Base-by-base conservation (phyloP, 2,797 vertebrate genomes). In the Psittacula derbiana region DNA sequence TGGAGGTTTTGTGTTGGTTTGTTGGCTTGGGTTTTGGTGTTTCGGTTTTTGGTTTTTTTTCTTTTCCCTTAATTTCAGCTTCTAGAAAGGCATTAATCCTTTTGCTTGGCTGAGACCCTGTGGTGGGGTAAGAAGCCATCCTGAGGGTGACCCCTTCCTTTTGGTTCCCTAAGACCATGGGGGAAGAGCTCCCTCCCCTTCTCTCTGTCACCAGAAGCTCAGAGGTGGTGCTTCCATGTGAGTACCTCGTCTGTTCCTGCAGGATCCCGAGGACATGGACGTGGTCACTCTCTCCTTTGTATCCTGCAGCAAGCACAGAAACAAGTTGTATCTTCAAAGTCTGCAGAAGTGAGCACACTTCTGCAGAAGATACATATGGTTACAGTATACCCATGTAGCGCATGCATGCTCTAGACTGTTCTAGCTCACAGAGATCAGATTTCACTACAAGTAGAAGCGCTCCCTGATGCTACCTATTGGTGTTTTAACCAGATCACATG, bases 1-100 rank as follows among this genome's bases (percentile, higher is more conserved):
- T 33, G 50, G 2, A 4, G 6, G 8, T 4, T 66, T 67, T 36
- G 5, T 3, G 4, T 23, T 60, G 18, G 5, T 1, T 33, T 46
- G 13, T 15, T 57, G 55, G 55, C n/a, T 33, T 33, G n/a, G 53
- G 21, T 2, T 31, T 2, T 10, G 21, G 30, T 20, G 52, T 11
- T 31, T 53, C 31, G 30, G 30, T 5, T 53, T 52, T 20, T 19
- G 30, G 49, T 11, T 10, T 6, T 8, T 30, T 36, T 9, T 28
- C n/a, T 21, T 49, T 25, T 44, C 23, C 27, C 17, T 61, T 52
- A 3, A 74, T 84, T 69, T 66, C 75, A 50, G 14, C 24, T 30
- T 50, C 31, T 75, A 57, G 64, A 80, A 86, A 86, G 16, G 24
- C 75, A 65, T 44, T 24, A 2, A 44, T 47, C 15, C 12, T 80